phyloP scores from a whole-genome alignment of 2,797 vertebrate species.

The Acropternis orthonyx region DNA sequence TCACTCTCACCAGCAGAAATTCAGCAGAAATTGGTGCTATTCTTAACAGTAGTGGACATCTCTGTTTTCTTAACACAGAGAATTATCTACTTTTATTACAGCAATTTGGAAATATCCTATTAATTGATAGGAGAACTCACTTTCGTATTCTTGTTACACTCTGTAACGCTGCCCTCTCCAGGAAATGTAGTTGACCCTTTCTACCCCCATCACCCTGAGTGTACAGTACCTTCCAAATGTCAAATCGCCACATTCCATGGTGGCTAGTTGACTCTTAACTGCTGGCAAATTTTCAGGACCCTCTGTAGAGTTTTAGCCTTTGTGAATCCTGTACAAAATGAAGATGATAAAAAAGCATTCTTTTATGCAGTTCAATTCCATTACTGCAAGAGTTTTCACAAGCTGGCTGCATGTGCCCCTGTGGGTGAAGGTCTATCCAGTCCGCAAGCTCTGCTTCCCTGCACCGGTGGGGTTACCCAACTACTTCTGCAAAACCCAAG shows the following conservation, averaged over 20 bases:
- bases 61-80: not conserved
- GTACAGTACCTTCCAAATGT: not conserved
- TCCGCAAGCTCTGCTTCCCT: not conserved
- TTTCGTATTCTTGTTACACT: not conserved
- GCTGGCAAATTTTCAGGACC: not conserved
- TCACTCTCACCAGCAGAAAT: not conserved
- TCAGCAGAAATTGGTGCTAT: not conserved
- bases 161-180: not conserved
- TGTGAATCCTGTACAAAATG: not conserved
- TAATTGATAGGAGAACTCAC: not conserved
- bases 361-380: not conserved
- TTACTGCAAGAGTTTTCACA: not conserved
- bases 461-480: not conserved
- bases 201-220: rapidly evolving
- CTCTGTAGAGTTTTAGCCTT: not conserved
- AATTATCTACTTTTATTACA: not conserved
- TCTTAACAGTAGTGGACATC: not conserved
- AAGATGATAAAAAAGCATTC: not conserved
- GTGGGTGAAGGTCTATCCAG: not conserved
- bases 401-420: not conserved
- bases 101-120: not conserved
- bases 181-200: not conserved
- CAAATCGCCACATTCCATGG: not conserved
- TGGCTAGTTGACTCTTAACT: not conserved
- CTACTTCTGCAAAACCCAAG: not conserved